Conservation (phyloP, 2,113 vertebrate species). For the Mormoops blainvillei region DNA sequence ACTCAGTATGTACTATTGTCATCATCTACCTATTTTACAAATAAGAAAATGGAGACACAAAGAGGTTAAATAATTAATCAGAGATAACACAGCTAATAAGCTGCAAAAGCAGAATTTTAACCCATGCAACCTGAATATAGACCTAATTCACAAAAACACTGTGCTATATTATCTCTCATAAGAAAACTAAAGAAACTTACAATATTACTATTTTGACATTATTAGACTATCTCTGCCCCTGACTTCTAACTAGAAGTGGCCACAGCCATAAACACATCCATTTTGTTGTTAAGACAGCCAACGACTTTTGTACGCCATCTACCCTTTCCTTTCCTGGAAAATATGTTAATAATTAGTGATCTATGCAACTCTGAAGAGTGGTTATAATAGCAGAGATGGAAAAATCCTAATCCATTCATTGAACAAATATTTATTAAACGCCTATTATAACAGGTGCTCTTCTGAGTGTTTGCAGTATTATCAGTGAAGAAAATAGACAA, state of each 20-base stretch:
- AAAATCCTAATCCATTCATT: background rate
- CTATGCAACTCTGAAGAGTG: background rate
- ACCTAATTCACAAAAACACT: slow-evolving; percentile 11
- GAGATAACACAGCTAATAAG: background rate
- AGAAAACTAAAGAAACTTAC: background rate
- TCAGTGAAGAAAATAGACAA: slow-evolving; percentile 7
- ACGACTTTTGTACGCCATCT: background rate
- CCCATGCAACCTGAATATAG: background rate
- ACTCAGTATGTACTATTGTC: background rate
- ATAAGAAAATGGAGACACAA: background rate
- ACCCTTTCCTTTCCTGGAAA: background rate
- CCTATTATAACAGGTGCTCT: background rate
- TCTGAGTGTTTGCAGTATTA: background rate
- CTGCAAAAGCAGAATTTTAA: background rate
- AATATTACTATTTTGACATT: background rate
- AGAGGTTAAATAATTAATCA: background rate
- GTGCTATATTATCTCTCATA: background rate
- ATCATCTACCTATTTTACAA: background rate
- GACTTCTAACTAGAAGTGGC: background rate
- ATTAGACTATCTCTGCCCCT: background rate
- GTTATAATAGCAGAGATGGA: background rate
- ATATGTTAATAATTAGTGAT: background rate
- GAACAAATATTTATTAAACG: slow-evolving; percentile 8
- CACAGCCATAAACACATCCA: background rate
- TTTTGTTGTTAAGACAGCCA: background rate